Percentiles rank a stretch among this genome's conserved stretches.
Evolutionary conservation across 1,140 invertebrate species (phyloP).

Genomic region (Tetraneura akinire): DNA sequence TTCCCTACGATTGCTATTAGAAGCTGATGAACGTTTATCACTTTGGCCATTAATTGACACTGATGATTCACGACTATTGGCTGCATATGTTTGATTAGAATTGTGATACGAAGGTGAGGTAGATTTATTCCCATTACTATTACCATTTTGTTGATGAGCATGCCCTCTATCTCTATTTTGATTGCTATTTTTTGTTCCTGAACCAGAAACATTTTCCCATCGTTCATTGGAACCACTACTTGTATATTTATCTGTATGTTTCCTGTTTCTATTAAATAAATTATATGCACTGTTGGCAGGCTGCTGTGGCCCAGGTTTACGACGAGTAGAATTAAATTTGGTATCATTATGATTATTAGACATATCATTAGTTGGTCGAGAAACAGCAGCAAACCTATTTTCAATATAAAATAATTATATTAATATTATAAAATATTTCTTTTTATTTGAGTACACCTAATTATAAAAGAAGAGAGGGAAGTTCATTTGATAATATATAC

Average conservation of each 20-base stretch:
- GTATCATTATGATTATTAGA: conserved; percentile 40
- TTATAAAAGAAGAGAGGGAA: too few relatives aligned
- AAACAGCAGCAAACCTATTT: conserved; percentile 40
- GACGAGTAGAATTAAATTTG: conserved; percentile 37
- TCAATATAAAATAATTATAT: too few relatives aligned
- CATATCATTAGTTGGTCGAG: conserved; percentile 26
- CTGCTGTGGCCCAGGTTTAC: conserved; percentile 45
- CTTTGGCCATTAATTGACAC: conserved; percentile 34
- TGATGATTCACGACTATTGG: conserved; percentile 33
- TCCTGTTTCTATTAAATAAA: conserved; percentile 44
- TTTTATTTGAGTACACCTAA: too few relatives aligned
- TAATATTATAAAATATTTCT: too few relatives aligned
- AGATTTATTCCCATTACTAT: conserved; percentile 39
- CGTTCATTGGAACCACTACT: conserved; percentile 46
- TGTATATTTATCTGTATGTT: conserved; percentile 44
- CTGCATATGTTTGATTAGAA: conserved; percentile 42
- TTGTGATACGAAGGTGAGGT: conserved; percentile 29
- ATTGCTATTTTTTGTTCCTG: conserved; percentile 40
- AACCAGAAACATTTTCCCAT: conserved; percentile 47
- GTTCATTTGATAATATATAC: too few relatives aligned
- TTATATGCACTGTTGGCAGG: conserved; percentile 30
- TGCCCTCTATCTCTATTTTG: conserved; percentile 39
- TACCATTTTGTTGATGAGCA: conserved; percentile 46
- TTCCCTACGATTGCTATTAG: conserved; percentile 35
- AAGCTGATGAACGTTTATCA: conserved; percentile 39